Evolutionary conservation across 2,888 invertebrate genomes (phyloP), one percentile per base, ranked within the genome.

Genomic region (Diplolepis rosae): DNA sequence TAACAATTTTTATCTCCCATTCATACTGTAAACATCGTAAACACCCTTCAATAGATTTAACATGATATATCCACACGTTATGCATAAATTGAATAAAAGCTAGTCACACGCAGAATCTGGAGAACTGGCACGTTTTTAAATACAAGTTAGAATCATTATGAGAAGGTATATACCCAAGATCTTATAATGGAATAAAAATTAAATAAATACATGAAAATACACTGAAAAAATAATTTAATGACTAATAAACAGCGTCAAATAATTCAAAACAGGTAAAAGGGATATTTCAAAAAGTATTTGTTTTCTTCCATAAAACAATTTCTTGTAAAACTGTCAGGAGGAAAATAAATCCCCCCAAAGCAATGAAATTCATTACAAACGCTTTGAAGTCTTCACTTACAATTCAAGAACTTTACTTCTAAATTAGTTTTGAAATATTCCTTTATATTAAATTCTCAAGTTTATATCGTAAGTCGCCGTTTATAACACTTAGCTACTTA

Each of bases 31-130:
- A 61, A 61, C 35, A n/a, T 35, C 24, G n/a, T 39, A 61, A 61
- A 61, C 35, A n/a, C 22, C 24, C 35, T 39, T n/a, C 13, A 35
- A 56, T 22, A 56, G 15, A 32, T 61, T 61, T 39, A 39, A 32
- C 35, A 35, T 6, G 39, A 24, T 61, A 61, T 61, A 39, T 61
- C 39, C 32, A 61, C 61, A 61, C n/a, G 39, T 39, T 39, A 35
- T 39, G 39, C 56, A 32, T 54, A 32, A 15, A 32, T 32, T 30
- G 9, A 54, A 30, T 54, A 30, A 54, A 30, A 54, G 18, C 30
- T 54, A 72, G 42, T 73, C 52, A 70, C 69, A 22, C 39, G 56
- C 65, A 54, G 74, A 74, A 69, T 67, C 65, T 68, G 51, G 65
- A 70, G 76, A 35, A 39, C 65, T 48, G 28, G 52, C 67, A 39